Conservation (phyloP, 2,113 vertebrate species). For the Neolamprologus fasciatus region DNA sequence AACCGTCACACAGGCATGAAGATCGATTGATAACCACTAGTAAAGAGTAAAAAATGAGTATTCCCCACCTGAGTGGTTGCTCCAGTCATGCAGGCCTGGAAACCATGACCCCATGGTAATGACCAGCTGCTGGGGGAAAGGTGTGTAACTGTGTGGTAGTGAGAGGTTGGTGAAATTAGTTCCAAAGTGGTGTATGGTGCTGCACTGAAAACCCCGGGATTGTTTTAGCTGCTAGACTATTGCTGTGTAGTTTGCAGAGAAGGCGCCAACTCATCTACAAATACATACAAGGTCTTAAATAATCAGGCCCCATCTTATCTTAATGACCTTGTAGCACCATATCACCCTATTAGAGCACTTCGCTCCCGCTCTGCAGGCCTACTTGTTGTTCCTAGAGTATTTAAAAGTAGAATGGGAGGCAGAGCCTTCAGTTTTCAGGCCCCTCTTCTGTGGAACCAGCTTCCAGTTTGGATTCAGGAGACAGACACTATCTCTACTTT, state of each 20-base stretch:
- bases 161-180: background rate
- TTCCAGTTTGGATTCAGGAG: too few species aligned
- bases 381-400: too few species aligned
- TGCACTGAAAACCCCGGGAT: background rate
- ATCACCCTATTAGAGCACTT: too few species aligned
- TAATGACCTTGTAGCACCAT: too few species aligned
- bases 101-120: background rate
- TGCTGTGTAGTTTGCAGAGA: background rate
- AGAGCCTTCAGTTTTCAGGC: too few species aligned
- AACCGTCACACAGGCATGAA: background rate
- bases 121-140: background rate
- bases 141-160: background rate
- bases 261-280: background rate
- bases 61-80: background rate
- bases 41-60: background rate
- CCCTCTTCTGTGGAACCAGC: too few species aligned
- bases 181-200: background rate
- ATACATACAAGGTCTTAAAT: background rate
- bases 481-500: too few species aligned
- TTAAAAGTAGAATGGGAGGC: too few species aligned
- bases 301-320: too few species aligned
- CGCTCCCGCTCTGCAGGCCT: rapidly evolving
- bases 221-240: background rate
- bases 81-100: background rate
- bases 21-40: background rate